Evolutionary conservation across 37 sponge, comb jelly and placozoan genomes (phyloP), one percentile per base, ranked within the genome.

Genomic region (Sycon ciliatum): DNA sequence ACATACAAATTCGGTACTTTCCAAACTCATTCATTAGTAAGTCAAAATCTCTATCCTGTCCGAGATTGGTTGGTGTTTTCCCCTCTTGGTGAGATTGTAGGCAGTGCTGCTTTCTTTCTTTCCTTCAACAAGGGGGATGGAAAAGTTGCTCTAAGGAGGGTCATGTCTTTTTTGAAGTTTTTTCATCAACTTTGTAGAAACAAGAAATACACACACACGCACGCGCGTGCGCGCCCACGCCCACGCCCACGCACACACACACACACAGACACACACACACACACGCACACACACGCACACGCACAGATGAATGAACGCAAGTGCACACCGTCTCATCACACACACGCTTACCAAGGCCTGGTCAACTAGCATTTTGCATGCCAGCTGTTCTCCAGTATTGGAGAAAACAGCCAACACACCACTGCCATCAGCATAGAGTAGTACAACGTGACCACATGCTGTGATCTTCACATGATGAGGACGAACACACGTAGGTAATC

Each of bases 401-500:
- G 79, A 61, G 73, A 78, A 88, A 37, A 88, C 79, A 4, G 71
- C 79, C 67, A 88, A 54, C 27, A 71, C 73, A 1, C 89, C 89
- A 26, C 73, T 84, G 56, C 74, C 76, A 71, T 88, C 85, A 32
- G 89, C 71, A 33, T 80, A 88, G 76, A 84, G 84, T 0, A 81
- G 79, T 4, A 84, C 57, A 20, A 88, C 33, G 55, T 78, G 75
- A 11, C 89, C 86, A 9, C 67, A 57, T 32, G 49, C 42, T 39
- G 85, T 58, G 13, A 77, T 29, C 6, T 22, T 37, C 18, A 78
- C 26, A 23, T 78, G 56, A 73, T 75, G 76, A 38, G 89, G 81
- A n/a, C n/a, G n/a, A n/a, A n/a, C n/a, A n/a, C n/a, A n/a, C n/a
- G n/a, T n/a, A n/a, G n/a, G n/a, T n/a, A n/a, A n/a, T n/a, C n/a